Evolutionary conservation across 2,888 invertebrate species (phyloP).

Genomic region (Metopia argyrocephala): DNA sequence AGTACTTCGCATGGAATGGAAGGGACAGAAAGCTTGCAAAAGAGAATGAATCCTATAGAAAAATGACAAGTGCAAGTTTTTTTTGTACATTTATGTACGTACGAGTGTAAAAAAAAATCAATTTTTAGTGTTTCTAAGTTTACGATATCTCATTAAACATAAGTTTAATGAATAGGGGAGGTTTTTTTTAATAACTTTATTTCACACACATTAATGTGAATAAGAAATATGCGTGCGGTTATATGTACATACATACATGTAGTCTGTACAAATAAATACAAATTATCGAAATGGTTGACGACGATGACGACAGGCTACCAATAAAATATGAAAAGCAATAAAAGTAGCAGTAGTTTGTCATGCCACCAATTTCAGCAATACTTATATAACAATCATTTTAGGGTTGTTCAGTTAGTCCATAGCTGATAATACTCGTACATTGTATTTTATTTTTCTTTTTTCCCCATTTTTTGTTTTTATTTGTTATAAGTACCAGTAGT

Average conservation of each 20-base stretch:
- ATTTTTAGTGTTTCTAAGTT: too few relatives aligned
- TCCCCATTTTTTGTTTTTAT: too few relatives aligned
- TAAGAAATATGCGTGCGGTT: slow-evolving; percentile 16
- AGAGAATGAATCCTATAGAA: slow-evolving; percentile 53
- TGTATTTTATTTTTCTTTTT: not conserved
- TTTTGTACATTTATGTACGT: too few relatives aligned
- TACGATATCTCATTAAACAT: too few relatives aligned
- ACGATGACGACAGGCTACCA: slow-evolving; percentile 16
- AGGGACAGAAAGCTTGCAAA: slow-evolving; percentile 3
- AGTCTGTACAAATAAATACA: not conserved
- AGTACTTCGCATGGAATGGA: too few relatives aligned
- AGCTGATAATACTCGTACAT: not conserved
- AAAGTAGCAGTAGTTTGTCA: slow-evolving; percentile 19
- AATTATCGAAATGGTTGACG: not conserved
- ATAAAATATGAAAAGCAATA: slow-evolving; percentile 16
- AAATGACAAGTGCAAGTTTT: slow-evolving; percentile 44
- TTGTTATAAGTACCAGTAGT: too few relatives aligned
- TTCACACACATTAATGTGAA: slow-evolving; percentile 1
- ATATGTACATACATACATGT: not conserved
- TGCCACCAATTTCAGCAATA: slow-evolving; percentile 6
- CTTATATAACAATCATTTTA: slow-evolving; percentile 43
- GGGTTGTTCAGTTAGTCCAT: slow-evolving; percentile 10
- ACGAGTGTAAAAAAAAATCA: too few relatives aligned
- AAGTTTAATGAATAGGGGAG: too few relatives aligned
- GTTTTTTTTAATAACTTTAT: too few relatives aligned